A percentile compares a stretch with the other conserved stretches of the same genome.
Conservation (phyloP, 2,888 invertebrate genomes). For the Lasiommata megera region DNA sequence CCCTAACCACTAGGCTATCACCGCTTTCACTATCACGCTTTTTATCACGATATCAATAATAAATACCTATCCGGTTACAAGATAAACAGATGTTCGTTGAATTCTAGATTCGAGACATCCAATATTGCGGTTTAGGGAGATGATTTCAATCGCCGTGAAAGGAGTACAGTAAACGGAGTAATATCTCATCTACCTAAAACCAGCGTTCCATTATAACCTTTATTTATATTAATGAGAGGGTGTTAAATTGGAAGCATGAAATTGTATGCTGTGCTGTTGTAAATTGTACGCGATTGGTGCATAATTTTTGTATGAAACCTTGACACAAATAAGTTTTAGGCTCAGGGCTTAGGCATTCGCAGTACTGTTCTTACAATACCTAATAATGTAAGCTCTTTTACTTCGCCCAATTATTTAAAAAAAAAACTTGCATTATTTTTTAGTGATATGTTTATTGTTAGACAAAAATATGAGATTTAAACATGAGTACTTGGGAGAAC, state of each 20-base stretch:
- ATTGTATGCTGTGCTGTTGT: background rate
- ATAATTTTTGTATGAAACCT: slow-evolving; percentile 30
- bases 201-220: slow-evolving; percentile 11
- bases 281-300: slow-evolving; percentile 11
- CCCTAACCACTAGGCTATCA: no score
- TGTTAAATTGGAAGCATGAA: background rate
- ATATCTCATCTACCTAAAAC: background rate
- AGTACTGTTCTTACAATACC: background rate
- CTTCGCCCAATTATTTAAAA: no score
- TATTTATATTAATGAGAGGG: slow-evolving; percentile 7
- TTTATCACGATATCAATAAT: no score
- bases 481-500: no score
- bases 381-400: background rate
- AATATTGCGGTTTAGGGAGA: slow-evolving; percentile 28
- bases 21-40: no score
- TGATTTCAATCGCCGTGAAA: slow-evolving; percentile 34
- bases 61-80: no score
- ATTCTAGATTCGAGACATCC: slow-evolving; percentile 14
- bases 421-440: no score
- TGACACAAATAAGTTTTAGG: slow-evolving; percentile 28
- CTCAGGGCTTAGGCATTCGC: slow-evolving; percentile 24
- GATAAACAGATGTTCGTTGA: background rate
- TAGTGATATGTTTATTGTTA: no score
- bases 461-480: no score
- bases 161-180: slow-evolving; percentile 18